A percentile compares a stretch with the other conserved stretches of the same genome.
Evolutionary conservation across 2,113 vertebrate genomes (phyloP).

Genomic region (Malurus alboscapulatus): DNA sequence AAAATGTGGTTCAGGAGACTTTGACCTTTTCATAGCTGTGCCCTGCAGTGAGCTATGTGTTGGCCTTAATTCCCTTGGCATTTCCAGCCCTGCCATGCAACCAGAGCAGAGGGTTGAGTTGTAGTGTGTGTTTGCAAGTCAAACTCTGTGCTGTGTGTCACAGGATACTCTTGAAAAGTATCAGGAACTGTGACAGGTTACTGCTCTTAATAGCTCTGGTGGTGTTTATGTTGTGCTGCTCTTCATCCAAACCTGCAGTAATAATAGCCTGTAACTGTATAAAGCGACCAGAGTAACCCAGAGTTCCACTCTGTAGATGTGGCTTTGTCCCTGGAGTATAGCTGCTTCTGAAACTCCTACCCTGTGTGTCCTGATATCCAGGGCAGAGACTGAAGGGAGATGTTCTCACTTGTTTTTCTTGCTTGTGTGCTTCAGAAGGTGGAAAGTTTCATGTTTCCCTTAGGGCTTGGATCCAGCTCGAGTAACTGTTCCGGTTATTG

Average conservation of each 20-base stretch:
- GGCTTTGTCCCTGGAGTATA: neutral
- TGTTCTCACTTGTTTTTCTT: neutral
- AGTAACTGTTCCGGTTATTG: slow-evolving; percentile 90
- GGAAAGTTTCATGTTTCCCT: neutral
- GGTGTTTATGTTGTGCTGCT: neutral
- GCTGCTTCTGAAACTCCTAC: neutral
- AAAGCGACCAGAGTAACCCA: neutral
- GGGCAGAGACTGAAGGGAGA: neutral
- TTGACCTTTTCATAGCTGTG: slow-evolving; percentile 14
- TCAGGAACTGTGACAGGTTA: neutral
- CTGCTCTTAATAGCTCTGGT: neutral
- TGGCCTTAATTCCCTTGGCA: neutral
- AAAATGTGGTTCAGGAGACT: neutral
- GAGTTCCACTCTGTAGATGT: neutral
- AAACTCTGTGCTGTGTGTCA: neutral
- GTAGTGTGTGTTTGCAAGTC: neutral
- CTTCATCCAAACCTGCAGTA: neutral
- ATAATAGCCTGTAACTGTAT: neutral
- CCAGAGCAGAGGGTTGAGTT: neutral
- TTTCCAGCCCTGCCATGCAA: neutral
- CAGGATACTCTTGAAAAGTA: neutral
- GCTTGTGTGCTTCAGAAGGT: neutral
- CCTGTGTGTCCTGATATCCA: neutral
- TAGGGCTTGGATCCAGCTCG: slow-evolving; percentile 91
- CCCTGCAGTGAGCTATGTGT: neutral